phyloP scores from a whole-genome alignment of 35 echinoderm and acorn worm species.

The Eucidaris tribuloides region DNA sequence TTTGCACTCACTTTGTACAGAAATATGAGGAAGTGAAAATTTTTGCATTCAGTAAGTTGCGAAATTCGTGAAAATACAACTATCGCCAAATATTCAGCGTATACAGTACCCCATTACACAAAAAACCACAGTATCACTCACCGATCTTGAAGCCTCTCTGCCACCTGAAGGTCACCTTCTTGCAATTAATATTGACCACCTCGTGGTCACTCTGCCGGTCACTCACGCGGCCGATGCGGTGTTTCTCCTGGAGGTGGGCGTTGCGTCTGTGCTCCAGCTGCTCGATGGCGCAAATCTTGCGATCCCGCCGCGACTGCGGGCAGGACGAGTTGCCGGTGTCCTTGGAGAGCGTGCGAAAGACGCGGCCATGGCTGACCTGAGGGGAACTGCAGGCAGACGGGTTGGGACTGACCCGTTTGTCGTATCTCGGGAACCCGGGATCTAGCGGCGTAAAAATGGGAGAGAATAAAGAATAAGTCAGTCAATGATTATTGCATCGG shows the following conservation, averaged over 20 bases:
- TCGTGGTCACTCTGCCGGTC: slow-evolving; percentile 59
- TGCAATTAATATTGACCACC: slow-evolving; percentile 89
- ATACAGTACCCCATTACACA: too few species aligned
- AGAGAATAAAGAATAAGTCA: too few species aligned
- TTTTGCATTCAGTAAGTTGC: too few species aligned
- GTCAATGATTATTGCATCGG: too few species aligned
- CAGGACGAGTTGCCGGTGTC: neutral
- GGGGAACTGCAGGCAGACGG: neutral
- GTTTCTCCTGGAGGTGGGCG: slow-evolving; percentile 42
- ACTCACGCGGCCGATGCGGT: slow-evolving; percentile 70
- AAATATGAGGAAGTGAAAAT: too few species aligned
- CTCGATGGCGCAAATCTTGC: slow-evolving; percentile 13
- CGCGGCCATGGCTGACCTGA: neutral
- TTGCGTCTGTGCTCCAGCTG: slow-evolving; percentile 52
- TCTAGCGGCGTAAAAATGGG: too few species aligned
- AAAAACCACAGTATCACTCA: too few species aligned
- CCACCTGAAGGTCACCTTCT: slow-evolving; percentile 99
- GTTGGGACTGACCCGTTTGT: slow-evolving; percentile 14
- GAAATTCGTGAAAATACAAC: too few species aligned
- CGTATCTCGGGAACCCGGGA: slow-evolving; percentile 13
- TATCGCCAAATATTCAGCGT: too few species aligned
- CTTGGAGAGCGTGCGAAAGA: neutral
- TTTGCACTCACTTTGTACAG: too few species aligned
- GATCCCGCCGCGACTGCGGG: neutral
- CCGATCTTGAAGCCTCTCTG: slow-evolving; percentile 98